Evolutionary conservation across 2,888 invertebrate genomes (phyloP).

Genomic region (Drosophila anomalata): DNA sequence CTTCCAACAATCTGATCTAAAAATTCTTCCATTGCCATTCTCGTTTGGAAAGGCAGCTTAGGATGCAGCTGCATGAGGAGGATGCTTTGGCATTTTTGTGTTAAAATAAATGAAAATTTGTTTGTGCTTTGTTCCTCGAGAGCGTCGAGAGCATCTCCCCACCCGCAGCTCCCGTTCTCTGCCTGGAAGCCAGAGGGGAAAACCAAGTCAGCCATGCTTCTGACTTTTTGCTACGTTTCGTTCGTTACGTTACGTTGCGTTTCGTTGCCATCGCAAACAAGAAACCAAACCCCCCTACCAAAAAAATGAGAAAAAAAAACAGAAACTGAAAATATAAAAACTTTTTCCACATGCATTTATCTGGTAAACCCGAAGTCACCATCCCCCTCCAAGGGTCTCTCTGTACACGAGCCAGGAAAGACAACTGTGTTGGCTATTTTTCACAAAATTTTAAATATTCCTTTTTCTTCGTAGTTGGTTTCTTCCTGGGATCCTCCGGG

Average conservation of each 20-base stretch:
- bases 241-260: constrained; percentile 58
- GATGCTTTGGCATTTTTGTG: constrained; percentile 77
- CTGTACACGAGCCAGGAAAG: constrained; percentile 29
- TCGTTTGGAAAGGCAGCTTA: constrained; percentile 54
- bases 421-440: constrained; percentile 68
- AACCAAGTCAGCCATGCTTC: constrained; percentile 57
- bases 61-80: constrained; percentile 35
- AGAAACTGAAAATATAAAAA: constrained; percentile 24
- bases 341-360: constrained; percentile 76
- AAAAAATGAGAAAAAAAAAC: constrained; percentile 7
- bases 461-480: constrained; percentile 30
- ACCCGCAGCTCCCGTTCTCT: background rate
- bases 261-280: constrained; percentile 30
- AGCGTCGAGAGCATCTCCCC: constrained; percentile 18
- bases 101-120: constrained; percentile 78
- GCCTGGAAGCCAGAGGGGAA: constrained; percentile 12
- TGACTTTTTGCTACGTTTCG: constrained; percentile 54
- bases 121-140: constrained; percentile 72
- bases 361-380: constrained; percentile 48
- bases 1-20: background rate
- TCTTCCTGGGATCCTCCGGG: constrained; percentile 23
- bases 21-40: constrained; percentile 29
- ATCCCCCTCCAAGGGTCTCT: background rate
- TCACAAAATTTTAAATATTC: constrained; percentile 74
- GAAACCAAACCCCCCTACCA: background rate